phyloP scores from a whole-genome alignment of 2,113 vertebrate genomes.

The Microcebus murinus region DNA sequence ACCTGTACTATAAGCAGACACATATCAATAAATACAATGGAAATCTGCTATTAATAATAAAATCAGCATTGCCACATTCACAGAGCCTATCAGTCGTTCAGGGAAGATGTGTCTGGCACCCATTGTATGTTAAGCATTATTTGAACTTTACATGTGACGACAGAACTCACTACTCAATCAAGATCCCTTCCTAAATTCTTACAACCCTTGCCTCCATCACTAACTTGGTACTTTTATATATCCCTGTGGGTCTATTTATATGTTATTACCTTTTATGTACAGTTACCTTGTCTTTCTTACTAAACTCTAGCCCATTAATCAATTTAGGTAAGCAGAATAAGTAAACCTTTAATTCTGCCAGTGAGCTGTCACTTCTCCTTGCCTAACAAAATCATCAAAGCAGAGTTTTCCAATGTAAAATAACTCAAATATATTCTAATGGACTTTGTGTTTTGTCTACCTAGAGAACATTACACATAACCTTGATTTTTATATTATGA shows the following conservation, averaged over 20 bases:
- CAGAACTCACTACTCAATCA: no score
- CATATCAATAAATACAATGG: not conserved
- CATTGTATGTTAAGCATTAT: not conserved
- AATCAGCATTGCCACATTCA: not conserved
- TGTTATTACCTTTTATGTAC: not conserved
- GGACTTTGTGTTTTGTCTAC: not conserved
- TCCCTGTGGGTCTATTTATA: not conserved
- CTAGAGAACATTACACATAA: conserved; percentile 30
- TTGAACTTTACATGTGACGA: not conserved
- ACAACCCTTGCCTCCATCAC: not conserved
- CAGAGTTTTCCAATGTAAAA: conserved; percentile 33
- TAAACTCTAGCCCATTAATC: conserved; percentile 16
- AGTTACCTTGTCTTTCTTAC: not conserved
- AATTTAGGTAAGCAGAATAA: conserved; percentile 17
- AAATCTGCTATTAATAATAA: not conserved
- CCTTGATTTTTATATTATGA: conserved; percentile 17
- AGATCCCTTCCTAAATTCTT: not conserved
- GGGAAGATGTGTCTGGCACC: not conserved
- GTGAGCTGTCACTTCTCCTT: conserved; percentile 25
- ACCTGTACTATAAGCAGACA: not conserved
- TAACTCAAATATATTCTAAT: conserved; percentile 8
- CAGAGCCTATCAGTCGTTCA: not conserved
- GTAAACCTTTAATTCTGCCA: conserved; percentile 1
- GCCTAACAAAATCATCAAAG: conserved; percentile 28
- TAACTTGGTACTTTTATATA: not conserved